Evolutionary conservation across 2,113 vertebrate species (phyloP).

Genomic region (Brachyhypopomus gauderio): DNA sequence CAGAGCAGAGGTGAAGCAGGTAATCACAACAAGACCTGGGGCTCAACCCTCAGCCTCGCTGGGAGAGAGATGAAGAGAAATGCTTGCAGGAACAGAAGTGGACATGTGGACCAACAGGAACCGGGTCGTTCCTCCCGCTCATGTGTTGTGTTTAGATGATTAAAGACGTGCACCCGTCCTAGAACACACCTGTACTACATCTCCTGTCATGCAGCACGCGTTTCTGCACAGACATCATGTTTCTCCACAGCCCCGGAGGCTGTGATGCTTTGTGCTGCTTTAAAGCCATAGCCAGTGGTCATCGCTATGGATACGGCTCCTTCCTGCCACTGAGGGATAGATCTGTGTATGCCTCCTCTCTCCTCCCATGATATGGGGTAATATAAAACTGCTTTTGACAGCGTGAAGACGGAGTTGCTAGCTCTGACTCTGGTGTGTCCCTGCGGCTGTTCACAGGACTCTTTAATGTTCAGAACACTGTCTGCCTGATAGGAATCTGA

Average conservation of each 20-base stretch:
- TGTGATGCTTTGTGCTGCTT: not conserved
- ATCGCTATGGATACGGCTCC: not conserved
- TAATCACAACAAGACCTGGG: slow-evolving; percentile 13
- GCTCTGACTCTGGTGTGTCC: slow-evolving; percentile 6
- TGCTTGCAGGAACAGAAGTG: too few species aligned
- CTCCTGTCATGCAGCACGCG: not conserved
- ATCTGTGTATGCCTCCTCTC: not conserved
- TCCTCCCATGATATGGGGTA: slow-evolving; percentile 2
- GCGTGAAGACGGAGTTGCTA: slow-evolving; percentile 16
- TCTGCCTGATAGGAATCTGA: slow-evolving; percentile 54
- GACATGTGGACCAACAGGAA: too few species aligned
- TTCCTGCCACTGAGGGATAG: not conserved
- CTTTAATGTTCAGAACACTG: slow-evolving; percentile 37
- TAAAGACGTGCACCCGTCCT: too few species aligned
- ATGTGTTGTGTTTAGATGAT: too few species aligned
- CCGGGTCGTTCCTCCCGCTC: too few species aligned
- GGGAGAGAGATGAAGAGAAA: not conserved
- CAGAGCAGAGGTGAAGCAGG: slow-evolving; percentile 29
- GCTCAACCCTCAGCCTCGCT: not conserved
- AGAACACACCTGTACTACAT: too few species aligned
- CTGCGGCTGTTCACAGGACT: slow-evolving; percentile 25
- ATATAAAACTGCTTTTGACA: slow-evolving; percentile 23
- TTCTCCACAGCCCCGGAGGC: not conserved
- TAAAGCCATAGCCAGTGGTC: not conserved
- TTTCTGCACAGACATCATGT: not conserved